These are phyloP conservation scores for Hylaeus volcanicus DNA, from an alignment of 1,140 invertebrate genomes.

Conservation along the genomic window DNA sequence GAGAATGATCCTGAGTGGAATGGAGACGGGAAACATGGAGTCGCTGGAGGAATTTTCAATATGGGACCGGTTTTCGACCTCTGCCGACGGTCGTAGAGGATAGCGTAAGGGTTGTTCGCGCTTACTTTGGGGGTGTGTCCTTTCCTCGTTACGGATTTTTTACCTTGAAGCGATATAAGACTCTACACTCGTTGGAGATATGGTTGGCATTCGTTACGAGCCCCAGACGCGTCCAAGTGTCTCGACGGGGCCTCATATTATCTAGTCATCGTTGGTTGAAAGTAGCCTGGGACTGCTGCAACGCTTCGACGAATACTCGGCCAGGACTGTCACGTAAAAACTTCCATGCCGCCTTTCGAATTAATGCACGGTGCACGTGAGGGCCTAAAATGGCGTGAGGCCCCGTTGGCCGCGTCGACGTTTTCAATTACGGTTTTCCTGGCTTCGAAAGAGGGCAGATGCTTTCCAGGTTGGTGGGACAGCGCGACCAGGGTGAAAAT, in stretches of 20 bases:
- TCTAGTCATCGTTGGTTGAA: too few species aligned
- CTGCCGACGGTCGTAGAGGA: neutral
- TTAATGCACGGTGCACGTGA: conserved; percentile 12
- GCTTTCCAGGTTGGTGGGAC: neutral
- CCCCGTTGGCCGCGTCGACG: too few species aligned
- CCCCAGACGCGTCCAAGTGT: too few species aligned
- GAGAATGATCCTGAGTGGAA: neutral
- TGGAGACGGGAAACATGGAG: conserved; percentile 28
- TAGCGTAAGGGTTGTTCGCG: too few species aligned
- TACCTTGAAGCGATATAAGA: neutral
- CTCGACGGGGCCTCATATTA: too few species aligned
- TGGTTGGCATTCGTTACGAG: too few species aligned
- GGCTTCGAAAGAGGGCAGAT: neutral
- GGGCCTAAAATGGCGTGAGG: conserved; percentile 42
- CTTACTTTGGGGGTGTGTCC: neutral
- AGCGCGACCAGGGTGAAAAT: conserved; percentile 6
- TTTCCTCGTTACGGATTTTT: neutral
- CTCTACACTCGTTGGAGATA: too few species aligned
- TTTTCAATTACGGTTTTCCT: neutral
- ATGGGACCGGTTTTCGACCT: conserved; percentile 19
- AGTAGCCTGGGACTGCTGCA: too few species aligned
- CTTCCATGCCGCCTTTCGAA: neutral
- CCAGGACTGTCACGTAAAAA: neutral
- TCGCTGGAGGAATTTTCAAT: conserved; percentile 20
- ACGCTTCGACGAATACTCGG: neutral